phyloP scores from a whole-genome alignment of 2,888 invertebrate genomes.

The Cremastinae sp. region DNA sequence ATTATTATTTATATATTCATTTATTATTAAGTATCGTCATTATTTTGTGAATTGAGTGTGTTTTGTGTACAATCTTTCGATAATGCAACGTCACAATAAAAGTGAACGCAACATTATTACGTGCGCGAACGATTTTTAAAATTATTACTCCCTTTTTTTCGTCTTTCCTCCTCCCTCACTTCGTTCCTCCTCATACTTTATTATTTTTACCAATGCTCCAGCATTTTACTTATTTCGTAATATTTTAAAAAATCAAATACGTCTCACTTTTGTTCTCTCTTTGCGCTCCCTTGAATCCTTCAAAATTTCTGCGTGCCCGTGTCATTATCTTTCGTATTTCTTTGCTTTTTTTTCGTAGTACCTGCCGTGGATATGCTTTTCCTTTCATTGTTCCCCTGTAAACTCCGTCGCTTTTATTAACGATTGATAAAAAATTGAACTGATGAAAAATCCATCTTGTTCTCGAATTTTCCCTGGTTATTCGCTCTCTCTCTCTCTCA shows the following conservation, averaged over 20 bases:
- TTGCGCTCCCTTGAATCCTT: conserved; percentile 30
- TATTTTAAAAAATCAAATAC: conserved; percentile 35
- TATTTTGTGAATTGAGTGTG: conserved; percentile 41
- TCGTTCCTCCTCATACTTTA: background rate
- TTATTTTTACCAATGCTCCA: conserved; percentile 17
- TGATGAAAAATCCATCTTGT: conserved; percentile 42
- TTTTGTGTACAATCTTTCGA: conserved; percentile 26
- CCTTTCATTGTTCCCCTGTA: conserved; percentile 61
- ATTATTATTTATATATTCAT: conserved; percentile 19
- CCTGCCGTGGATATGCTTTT: conserved; percentile 73
- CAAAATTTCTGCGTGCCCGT: conserved; percentile 63
- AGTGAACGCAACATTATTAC: conserved; percentile 57
- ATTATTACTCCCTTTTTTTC: conserved; percentile 49
- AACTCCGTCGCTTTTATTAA: conserved; percentile 52
- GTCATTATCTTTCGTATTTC: background rate
- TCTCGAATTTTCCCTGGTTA: conserved; percentile 21
- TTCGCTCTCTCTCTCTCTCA: background rate
- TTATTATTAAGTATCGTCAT: conserved; percentile 23
- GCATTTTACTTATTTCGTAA: conserved; percentile 23
- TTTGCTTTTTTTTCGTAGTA: conserved; percentile 52
- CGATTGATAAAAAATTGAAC: conserved; percentile 49
- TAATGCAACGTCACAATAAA: conserved; percentile 33
- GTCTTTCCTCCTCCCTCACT: conserved; percentile 18
- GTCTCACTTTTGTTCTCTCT: conserved; percentile 58
- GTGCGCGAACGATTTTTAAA: conserved; percentile 62